Evolutionary conservation across 2,113 vertebrate species (phyloP), one percentile per base, ranked within the genome.

Genomic region (Silurus glanis): DNA sequence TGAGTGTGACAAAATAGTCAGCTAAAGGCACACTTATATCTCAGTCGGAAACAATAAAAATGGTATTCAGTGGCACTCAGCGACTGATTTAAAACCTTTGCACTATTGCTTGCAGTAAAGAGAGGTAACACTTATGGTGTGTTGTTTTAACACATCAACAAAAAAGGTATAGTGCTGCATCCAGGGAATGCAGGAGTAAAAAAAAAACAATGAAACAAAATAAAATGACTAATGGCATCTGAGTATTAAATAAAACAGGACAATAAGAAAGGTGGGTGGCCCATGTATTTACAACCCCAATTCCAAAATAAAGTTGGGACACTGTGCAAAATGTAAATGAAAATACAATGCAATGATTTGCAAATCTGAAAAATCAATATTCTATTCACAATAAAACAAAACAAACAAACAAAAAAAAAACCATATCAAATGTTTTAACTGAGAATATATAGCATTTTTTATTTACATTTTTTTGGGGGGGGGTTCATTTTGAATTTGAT

Each of bases 21-120:
- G 62, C 28, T 28, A 49, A 55, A 19, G 45, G 83, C 55, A 51
- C 21, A 45, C 66, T 8, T 3, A 56, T 25, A 17, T 76, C 14
- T 10, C 23, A 37, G 16, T 83, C 13, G 5, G 37, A 3, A 83
- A 19, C 81, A 67, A 37, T 55, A 69, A n/a, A 23, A 75, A 71
- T 84, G 53, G 49, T 83, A 47, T 28, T 55, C 23, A 83, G n/a
- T 55, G 61, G 14, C 61, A 25, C 62, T 82, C 55, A 79, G 25
- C 4, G 9, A 59, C 19, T 59, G 78, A 55, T 59, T 80, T 59
- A 61, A 80, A 80, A 61, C 53, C 37, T 78, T 79, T 37, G n/a
- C 25, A 79, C 37, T 64, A 84, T n/a, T 76, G 58, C 56, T 53
- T 75, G 62, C 9, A 13, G 47, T 17, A n/a, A 19, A 49, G 12